Base-by-base conservation (phyloP, 2,113 vertebrate genomes). In the Sigmodon hispidus region DNA sequence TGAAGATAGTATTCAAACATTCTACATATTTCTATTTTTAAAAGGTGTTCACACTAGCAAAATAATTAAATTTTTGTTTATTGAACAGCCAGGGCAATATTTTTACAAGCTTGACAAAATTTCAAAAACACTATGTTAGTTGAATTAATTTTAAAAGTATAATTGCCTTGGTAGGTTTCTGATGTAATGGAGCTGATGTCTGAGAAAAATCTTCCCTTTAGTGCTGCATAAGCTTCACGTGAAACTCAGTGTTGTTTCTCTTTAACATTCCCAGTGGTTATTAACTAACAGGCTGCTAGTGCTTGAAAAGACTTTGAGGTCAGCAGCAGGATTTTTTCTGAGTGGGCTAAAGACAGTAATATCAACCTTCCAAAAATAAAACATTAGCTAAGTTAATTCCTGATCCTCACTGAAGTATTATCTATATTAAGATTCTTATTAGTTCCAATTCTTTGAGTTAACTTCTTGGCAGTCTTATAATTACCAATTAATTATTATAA, bases 191-290 rank as follows among this genome's bases (percentile, higher is more conserved):
- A 86, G 73, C 48, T 34, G 7, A 92, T 67, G 48, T 79, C 36
- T 83, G 65, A 75, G 67, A 70, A 26, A 90, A 29, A 31, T 26
- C 80, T 96, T 89, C 67, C 79, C 67, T 43, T 93, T 19, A 55
- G 73, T n/a, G 91, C 21, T 87, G 29, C 21, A 52, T 79, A 91
- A 94, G 76, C 26, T 75, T 75, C 73, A 87, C n/a, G 57, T 76
- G 52, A 97, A 96, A 80, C 57, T 96, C 93, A 89, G 89, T 65
- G 34, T 73, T 96, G 83, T 95, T 97, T 97, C 90, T 96, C 96
- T 97, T 96, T 96, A 97, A 95, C 93, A 91, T 89, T 96, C 48
- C 45, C 36, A 84, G 21, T 91, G 79, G 69, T 96, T 95, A 96
- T 91, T 97, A 95, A 96, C 87, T 96, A 96, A 96, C 73, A 93